phyloP scores from a whole-genome alignment of 2,113 vertebrate genomes.

The Plecturocebus donacophilus region DNA sequence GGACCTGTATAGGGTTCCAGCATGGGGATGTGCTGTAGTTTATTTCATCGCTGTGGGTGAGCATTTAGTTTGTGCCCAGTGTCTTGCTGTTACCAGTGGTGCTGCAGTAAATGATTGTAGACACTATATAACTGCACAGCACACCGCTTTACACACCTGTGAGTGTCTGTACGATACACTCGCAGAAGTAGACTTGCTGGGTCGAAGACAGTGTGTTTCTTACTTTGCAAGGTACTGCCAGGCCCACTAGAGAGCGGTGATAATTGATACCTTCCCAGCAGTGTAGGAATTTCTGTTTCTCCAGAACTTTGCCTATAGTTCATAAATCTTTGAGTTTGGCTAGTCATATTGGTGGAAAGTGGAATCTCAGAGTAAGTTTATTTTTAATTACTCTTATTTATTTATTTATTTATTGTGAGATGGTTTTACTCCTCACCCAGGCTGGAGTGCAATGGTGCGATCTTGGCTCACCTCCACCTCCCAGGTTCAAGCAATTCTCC shows the following conservation, averaged over 20 bases:
- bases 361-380: neutral
- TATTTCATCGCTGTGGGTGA: too few species aligned
- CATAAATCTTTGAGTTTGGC: neutral
- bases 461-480: too few species aligned
- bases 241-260: neutral
- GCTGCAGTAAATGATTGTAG: too few species aligned
- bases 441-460: too few species aligned
- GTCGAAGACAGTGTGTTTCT: rapidly evolving
- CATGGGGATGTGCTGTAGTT: neutral
- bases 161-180: neutral
- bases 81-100: neutral
- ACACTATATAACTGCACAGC: rapidly evolving
- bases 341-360: neutral
- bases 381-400: neutral
- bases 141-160: rapidly evolving
- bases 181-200: neutral
- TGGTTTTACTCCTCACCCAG: too few species aligned
- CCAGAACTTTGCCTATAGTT: neutral
- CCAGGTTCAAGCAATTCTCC: too few species aligned
- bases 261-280: rapidly evolving
- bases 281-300: too few species aligned
- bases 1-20: rapidly evolving
- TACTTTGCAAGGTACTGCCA: neutral
- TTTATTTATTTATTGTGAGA: too few species aligned
- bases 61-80: neutral